A percentile compares a stretch with the other conserved stretches of the same genome.
Evolutionary conservation across 1,140 invertebrate species (phyloP).

Genomic region (Oreohelix idahoensis): DNA sequence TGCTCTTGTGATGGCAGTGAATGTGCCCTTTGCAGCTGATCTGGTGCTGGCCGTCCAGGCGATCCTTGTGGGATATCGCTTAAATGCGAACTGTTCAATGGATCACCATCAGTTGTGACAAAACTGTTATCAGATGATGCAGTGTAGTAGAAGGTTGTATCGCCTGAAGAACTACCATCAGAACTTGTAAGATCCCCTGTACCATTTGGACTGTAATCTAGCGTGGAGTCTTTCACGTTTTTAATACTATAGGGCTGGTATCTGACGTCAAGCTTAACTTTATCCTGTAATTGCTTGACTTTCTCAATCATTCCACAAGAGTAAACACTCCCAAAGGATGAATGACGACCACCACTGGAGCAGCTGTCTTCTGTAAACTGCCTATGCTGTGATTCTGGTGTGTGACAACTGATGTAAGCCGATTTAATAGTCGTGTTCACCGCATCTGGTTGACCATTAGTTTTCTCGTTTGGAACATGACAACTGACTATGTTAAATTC

Average conservation of each 20-base stretch:
- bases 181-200: not conserved
- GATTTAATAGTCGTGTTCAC: not conserved
- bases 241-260: not conserved
- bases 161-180: not conserved
- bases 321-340: conserved; percentile 23
- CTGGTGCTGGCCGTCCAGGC: not conserved
- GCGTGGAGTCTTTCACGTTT: not conserved
- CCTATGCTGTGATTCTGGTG: not conserved
- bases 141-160: conserved; percentile 6
- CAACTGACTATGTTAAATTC: not conserved
- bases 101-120: not conserved
- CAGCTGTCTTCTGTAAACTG: not conserved
- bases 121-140: conserved; percentile 16
- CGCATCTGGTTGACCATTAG: not conserved
- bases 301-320: conserved; percentile 3
- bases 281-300: not conserved
- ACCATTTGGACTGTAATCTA: not conserved
- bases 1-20: not conserved
- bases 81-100: not conserved
- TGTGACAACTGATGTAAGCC: not conserved
- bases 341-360: not conserved
- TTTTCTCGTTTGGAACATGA: not conserved
- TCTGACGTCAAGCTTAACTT: not conserved
- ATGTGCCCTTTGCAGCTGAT: not conserved
- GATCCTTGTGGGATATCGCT: not conserved